These are phyloP conservation scores for Sanderia malayensis DNA, from an alignment of 30 jellyfish, hydroid and myxozoan genomes.

Conservation along the genomic window DNA sequence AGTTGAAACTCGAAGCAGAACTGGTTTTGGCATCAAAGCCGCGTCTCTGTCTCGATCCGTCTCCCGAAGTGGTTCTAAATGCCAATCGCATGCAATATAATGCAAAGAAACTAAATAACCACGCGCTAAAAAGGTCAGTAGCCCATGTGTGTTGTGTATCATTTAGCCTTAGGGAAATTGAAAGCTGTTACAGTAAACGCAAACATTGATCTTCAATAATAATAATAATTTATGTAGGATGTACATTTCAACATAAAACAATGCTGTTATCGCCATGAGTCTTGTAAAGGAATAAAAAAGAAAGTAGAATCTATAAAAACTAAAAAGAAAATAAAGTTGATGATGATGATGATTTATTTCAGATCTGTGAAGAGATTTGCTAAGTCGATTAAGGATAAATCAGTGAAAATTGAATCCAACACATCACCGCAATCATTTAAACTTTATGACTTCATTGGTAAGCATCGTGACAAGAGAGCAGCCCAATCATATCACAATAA, in stretches of 20 bases:
- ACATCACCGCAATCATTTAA: conserved; percentile 87
- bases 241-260: no score
- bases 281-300: no score
- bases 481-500: conserved; percentile 65
- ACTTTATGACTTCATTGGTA: conserved; percentile 75
- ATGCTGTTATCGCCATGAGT: no score
- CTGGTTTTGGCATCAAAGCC: conserved; percentile 88
- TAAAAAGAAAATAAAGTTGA: no score
- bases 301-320: no score
- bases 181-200: no score
- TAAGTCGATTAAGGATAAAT: conserved; percentile 54
- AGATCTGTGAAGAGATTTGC: conserved; percentile 86
- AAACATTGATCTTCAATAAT: no score
- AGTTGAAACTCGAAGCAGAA: conserved; percentile 76
- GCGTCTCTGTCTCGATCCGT: conserved; percentile 79
- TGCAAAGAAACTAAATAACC: conserved; percentile 83
- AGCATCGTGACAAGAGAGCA: conserved; percentile 81
- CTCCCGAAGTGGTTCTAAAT: conserved; percentile 78
- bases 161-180: not conserved
- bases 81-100: conserved; percentile 86
- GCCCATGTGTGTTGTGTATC: not conserved
- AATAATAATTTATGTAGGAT: no score
- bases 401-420: conserved; percentile 61
- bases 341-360: no score
- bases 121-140: conserved; percentile 77